Evolutionary conservation across 2,797 vertebrate species (phyloP).

Genomic region (Podargus strigoides): DNA sequence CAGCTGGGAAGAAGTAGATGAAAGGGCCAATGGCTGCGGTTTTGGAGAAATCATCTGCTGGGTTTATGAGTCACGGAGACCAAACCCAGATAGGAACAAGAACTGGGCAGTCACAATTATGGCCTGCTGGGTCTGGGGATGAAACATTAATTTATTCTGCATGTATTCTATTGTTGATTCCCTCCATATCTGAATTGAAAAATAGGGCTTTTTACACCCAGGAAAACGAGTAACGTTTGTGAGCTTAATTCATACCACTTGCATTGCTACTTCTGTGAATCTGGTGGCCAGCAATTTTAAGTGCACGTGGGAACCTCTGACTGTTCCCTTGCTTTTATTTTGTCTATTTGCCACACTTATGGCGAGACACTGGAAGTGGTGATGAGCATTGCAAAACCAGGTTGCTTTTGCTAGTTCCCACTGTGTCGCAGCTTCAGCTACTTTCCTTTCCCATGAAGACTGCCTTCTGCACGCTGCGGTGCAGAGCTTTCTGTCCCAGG

Average conservation of each 20-base stretch:
- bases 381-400: not conserved
- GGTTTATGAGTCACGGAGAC: not conserved
- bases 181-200: not conserved
- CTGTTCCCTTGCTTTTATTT: not conserved
- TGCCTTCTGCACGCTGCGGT: not conserved
- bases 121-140: not conserved
- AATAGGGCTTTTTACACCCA: slow-evolving; percentile 5
- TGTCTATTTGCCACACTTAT: not conserved
- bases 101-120: not conserved
- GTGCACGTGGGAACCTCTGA: not conserved
- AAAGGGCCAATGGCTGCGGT: not conserved
- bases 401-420: not conserved
- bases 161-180: not conserved
- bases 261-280: not conserved
- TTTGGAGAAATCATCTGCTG: slow-evolving; percentile 1
- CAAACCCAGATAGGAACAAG: slow-evolving; percentile 13
- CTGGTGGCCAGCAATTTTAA: not conserved
- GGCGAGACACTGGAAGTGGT: not conserved
- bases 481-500: not conserved
- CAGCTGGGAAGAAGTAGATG: not conserved
- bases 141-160: not conserved
- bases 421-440: not conserved
- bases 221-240: not conserved
- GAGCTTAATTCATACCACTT: slow-evolving; percentile 8
- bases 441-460: not conserved